phyloP scores from a whole-genome alignment of 2,113 vertebrate genomes.

The Pholis gunnellus region DNA sequence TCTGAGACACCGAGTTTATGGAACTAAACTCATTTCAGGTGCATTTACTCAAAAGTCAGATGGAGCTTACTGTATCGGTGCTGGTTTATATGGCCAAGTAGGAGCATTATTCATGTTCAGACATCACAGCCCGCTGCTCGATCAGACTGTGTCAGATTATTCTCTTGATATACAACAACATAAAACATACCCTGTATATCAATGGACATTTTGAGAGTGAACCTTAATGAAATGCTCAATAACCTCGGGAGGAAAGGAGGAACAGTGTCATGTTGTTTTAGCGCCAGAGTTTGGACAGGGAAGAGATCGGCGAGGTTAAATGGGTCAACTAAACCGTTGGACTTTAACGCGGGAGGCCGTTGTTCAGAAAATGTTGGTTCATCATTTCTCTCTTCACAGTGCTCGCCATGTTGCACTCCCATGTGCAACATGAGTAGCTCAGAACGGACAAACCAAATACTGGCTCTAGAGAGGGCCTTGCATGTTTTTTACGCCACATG shows the following conservation, averaged over 20 bases:
- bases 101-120: conserved; percentile 64
- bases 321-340: not conserved
- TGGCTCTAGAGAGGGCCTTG: not conserved
- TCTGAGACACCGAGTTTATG: conserved; percentile 14
- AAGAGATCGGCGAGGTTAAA: not conserved
- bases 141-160: conserved; percentile 51
- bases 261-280: not conserved
- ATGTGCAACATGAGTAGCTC: not conserved
- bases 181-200: conserved; percentile 22
- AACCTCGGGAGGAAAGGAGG: not conserved
- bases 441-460: not conserved
- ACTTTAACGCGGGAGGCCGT: not conserved
- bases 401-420: no score
- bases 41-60: conserved; percentile 52
- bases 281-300: not conserved
- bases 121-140: conserved; percentile 58
- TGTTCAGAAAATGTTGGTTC: not conserved
- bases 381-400: not conserved
- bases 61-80: conserved; percentile 42
- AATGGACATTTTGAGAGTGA: conserved; percentile 26
- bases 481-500: not conserved
- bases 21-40: conserved; percentile 60
- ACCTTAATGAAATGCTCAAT: not conserved
- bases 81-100: conserved; percentile 53
- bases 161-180: conserved; percentile 50